Evolutionary conservation across 2,888 invertebrate genomes (phyloP), one percentile per base, ranked within the genome.

Genomic region (Drosophila nr. fundita): DNA sequence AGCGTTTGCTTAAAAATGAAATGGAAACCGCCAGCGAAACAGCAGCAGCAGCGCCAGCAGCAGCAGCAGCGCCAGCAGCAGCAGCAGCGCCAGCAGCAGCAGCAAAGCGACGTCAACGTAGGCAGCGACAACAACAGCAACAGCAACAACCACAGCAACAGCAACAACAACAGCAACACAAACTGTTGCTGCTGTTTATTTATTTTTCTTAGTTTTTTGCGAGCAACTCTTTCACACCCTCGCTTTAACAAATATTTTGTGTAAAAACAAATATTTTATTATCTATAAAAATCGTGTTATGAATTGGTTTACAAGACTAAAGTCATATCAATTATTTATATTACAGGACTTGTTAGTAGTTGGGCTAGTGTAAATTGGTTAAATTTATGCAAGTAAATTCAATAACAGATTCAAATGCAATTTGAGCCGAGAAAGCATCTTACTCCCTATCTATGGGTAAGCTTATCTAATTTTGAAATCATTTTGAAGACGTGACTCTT

Each of bases 1-100:
- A 89, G 80, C 91, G 83, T 85, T 88, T 88, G 91, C 86, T 92
- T 92, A 91, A 92, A 92, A 92, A 91, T 90, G 91, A 92, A 92
- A 90, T 84, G 86, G 88, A 91, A 91, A 89, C 90, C 83, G 86
- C 57, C 57, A 55, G 57, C 67, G 45, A 48, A 42, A n/a, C n/a
- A 15, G 29, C 68, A 53, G 64, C 7, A 53, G 59, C 52, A 36
- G 52, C 65, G n/a, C n/a, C 73, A 57, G 58, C 36, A 52, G 8
- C 59, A 42, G 53, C 40, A 1, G 2, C 54, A 48, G 5, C 45
- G 50, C 53, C 69, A 55, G 21, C 59, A 34, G 13, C 54, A 55
- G 15, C 73, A 24, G 10, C 40, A 2, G 24, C 40, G 29, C 36
- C 36, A 53, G 8, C 59, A 48, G 55, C 40, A 57, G 57, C 69